These are phyloP conservation scores for Crocallis elinguaria DNA, from an alignment of 2,888 invertebrate species.

Conservation along the genomic window DNA sequence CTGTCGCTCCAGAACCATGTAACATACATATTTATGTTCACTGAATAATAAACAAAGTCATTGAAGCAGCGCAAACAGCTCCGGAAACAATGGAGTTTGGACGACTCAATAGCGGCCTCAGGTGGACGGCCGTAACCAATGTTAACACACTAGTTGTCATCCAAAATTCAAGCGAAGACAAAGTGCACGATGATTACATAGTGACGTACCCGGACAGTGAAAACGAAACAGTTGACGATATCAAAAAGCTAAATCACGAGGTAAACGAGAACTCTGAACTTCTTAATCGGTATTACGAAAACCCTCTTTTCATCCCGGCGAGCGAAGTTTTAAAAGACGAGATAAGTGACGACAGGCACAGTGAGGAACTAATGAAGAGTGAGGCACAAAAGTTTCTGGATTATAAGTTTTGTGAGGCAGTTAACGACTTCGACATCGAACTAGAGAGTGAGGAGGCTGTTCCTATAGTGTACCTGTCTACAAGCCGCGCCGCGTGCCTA, in stretches of 20 bases:
- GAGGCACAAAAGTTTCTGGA: conserved; percentile 70
- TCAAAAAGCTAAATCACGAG: conserved; percentile 47
- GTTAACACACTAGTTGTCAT: conserved; percentile 51
- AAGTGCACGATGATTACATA: conserved; percentile 61
- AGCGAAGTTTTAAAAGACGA: conserved; percentile 67
- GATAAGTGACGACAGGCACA: conserved; percentile 63
- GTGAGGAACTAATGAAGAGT: conserved; percentile 71
- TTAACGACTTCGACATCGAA: conserved; percentile 79
- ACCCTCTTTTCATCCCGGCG: conserved; percentile 69
- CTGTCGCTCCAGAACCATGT: conserved; percentile 42
- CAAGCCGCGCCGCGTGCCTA: conserved; percentile 79
- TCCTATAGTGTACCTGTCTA: conserved; percentile 79
- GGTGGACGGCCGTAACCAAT: conserved; percentile 61
- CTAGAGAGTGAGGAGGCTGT: conserved; percentile 71
- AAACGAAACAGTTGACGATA: conserved; percentile 49
- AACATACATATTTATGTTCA: conserved; percentile 41
- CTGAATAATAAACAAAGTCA: conserved; percentile 52
- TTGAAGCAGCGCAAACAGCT: conserved; percentile 42
- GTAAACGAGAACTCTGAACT: conserved; percentile 51
- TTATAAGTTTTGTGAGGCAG: conserved; percentile 77
- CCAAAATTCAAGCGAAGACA: conserved; percentile 54
- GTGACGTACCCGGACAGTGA: conserved; percentile 69
- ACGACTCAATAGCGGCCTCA: conserved; percentile 58
- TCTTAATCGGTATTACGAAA: conserved; percentile 66
- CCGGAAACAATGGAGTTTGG: conserved; percentile 69